Evolutionary conservation across 2,888 invertebrate genomes (phyloP).

Genomic region (Leucophora obtusa): DNA sequence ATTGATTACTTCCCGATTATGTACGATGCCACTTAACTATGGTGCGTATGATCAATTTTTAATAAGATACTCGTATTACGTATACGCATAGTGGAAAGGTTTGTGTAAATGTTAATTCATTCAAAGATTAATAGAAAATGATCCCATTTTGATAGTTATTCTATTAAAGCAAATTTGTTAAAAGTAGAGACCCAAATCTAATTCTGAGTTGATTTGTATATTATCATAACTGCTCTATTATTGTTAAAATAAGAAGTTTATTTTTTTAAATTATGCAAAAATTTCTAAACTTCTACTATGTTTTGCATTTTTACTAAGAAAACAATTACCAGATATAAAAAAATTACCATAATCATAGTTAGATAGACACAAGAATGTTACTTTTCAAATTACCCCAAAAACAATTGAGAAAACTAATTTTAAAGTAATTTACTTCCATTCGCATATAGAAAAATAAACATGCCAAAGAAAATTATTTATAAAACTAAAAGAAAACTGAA

Average conservation of each 20-base stretch:
- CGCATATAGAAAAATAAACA: not conserved
- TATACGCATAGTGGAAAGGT: no score
- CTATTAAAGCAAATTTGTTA: no score
- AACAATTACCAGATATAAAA: not conserved
- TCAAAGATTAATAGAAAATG: no score
- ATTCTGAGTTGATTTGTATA: not conserved
- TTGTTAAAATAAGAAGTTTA: not conserved
- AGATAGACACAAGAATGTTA: not conserved
- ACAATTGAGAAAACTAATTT: not conserved
- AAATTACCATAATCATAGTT: conserved; percentile 1
- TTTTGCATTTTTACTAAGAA: not conserved
- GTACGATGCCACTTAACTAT: no score
- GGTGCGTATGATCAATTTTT: no score
- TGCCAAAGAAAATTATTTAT: not conserved
- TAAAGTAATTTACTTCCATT: not conserved
- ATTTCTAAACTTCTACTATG: not conserved
- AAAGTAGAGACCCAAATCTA: no score
- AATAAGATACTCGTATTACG: no score
- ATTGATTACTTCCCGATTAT: no score
- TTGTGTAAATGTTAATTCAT: no score
- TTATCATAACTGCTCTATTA: not conserved
- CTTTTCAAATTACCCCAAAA: conserved; percentile 2
- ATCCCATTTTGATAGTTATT: no score
- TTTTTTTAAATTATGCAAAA: not conserved
- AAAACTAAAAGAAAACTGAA: not conserved